Base-by-base conservation (phyloP, 2,888 invertebrate genomes). In the Oscheius sp. region DNA sequence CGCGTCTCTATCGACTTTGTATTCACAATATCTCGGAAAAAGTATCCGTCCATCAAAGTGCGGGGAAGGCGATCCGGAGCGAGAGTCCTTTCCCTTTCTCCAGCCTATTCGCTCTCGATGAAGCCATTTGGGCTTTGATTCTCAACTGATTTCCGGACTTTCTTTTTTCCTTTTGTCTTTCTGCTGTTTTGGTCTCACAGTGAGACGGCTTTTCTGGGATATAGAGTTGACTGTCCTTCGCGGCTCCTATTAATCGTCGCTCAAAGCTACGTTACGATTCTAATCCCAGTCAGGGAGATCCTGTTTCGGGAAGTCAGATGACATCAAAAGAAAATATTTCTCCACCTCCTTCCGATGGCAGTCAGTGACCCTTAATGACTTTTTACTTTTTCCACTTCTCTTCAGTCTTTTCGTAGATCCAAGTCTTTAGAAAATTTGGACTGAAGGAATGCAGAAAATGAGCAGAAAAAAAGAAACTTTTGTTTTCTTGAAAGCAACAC, bases 141-240 rank as follows among this genome's bases (percentile, higher is more conserved):
- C 42, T 42, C 42, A 37, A 10, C 37, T 15, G 37, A 15, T 8
- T 37, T 8, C 8, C 37, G 8, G 8, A 8, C 37, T 37, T 37
- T 37, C 37, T 37, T 15, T 37, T 15, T 37, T 37, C 37, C 37
- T 15, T 15, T 15, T 8, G 37, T 37, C 15, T 37, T 15, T 37
- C 37, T 37, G 8, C 23, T 48, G 48, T 15, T 48, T 20, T 25
- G 12, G 48, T 34, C 34, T 42, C 42, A 10, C 15, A 37, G 55
- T 55, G 55, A 55, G 33, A 55, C 55, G 34, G 55, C 55, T 55
- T 55, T 34, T 33, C 34, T n/a, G n/a, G n/a, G n/a, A n/a, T n/a
- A n/a, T n/a, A n/a, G n/a, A n/a, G 20, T 20, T 23, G 23, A 48
- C 23, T 25, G 48, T 12, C 48, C 48, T 48, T 48, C 48, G 48